A percentile compares a stretch with the other conserved stretches of the same genome.
phyloP scores from a whole-genome alignment of 1,140 invertebrate species.

The Trachymyrmex septentrionalis region DNA sequence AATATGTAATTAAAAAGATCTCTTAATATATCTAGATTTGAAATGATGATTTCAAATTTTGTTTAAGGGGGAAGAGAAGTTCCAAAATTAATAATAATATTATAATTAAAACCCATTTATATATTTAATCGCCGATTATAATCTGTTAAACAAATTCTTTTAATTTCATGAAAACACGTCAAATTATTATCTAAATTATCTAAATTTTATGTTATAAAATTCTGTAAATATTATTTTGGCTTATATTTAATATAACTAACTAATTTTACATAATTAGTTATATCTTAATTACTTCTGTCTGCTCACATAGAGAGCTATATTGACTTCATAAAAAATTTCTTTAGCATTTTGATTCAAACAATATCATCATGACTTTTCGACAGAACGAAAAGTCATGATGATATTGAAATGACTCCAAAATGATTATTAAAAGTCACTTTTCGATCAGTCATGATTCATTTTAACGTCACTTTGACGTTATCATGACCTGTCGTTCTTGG shows the following conservation, averaged over 20 bases:
- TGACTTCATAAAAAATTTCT: background rate
- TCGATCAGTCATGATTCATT: too few relatives aligned
- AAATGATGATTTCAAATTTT: background rate
- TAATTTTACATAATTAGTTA: too few relatives aligned
- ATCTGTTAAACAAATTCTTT: background rate
- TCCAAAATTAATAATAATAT: background rate
- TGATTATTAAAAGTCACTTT: too few relatives aligned
- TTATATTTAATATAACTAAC: background rate
- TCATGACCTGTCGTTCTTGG: too few relatives aligned
- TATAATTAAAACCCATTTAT: background rate
- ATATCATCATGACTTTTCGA: too few relatives aligned
- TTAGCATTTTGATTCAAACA: background rate
- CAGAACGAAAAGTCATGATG: too few relatives aligned
- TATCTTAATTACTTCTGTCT: too few relatives aligned
- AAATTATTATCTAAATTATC: background rate
- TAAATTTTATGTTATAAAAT: background rate
- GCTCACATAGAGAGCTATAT: background rate
- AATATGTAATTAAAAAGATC: background rate
- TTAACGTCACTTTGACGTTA: too few relatives aligned
- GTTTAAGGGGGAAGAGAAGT: background rate
- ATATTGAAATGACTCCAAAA: too few relatives aligned
- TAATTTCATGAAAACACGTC: background rate
- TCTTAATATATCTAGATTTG: background rate
- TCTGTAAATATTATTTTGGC: too few relatives aligned
- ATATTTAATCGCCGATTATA: background rate